phyloP scores from a whole-genome alignment of 2,113 vertebrate genomes.

The Athene cunicularia region DNA sequence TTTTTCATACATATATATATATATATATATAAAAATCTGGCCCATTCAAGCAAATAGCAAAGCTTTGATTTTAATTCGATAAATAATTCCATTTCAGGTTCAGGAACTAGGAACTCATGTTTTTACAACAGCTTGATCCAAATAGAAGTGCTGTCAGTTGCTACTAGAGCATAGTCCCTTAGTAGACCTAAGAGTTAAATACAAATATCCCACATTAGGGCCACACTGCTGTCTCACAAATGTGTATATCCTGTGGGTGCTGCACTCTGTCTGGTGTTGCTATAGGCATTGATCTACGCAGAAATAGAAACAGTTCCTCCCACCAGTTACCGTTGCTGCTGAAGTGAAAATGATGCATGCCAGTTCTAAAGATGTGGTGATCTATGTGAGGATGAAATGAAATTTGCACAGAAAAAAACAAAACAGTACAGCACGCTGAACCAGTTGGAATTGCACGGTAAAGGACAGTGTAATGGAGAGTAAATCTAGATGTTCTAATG shows the following conservation, averaged over 20 bases:
- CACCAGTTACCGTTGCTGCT: background rate
- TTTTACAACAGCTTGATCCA: background rate
- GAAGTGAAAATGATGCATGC: background rate
- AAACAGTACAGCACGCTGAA: background rate
- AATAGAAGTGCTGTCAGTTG: background rate
- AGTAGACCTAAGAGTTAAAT: background rate
- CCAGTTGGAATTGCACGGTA: background rate
- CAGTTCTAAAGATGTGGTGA: background rate
- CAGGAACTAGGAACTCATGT: background rate
- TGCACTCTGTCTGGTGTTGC: conserved; percentile 11
- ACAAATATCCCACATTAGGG: background rate
- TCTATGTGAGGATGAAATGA: background rate
- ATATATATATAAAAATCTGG: background rate
- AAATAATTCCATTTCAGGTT: background rate
- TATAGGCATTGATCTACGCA: background rate
- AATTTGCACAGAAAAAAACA: background rate
- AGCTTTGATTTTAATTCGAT: background rate
- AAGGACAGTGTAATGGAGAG: background rate
- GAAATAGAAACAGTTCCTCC: conserved; percentile 2
- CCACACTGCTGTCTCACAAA: background rate
- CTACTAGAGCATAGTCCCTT: background rate
- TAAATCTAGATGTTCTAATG: background rate
- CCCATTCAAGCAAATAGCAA: background rate
- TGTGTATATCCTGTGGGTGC: background rate
- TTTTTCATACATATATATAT: no score